Evolutionary conservation across 2,797 vertebrate genomes (phyloP).

Genomic region (Leptodactylus fallax): DNA sequence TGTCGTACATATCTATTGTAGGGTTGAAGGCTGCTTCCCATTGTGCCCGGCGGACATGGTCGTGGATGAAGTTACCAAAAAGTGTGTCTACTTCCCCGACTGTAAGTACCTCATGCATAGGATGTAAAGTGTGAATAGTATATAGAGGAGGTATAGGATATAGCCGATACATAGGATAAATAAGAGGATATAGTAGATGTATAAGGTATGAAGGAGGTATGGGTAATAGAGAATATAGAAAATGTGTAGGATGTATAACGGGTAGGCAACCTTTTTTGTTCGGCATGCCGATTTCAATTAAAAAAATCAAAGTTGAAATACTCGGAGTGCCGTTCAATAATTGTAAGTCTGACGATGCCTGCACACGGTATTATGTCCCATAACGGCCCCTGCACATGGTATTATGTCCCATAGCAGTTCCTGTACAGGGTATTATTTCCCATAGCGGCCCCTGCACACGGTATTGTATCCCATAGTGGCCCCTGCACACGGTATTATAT

Average conservation of each 20-base stretch:
- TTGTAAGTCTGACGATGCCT: too few relatives aligned
- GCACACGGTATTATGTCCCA: too few relatives aligned
- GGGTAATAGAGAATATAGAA: background rate
- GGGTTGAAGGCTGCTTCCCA: slow-evolving; percentile 94
- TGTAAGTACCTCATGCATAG: slow-evolving; percentile 79
- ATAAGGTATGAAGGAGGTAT: background rate
- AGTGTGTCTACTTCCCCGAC: slow-evolving; percentile 90
- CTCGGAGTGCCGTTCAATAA: too few relatives aligned
- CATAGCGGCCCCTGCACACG: too few relatives aligned
- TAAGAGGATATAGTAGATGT: background rate
- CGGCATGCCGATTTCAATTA: too few relatives aligned
- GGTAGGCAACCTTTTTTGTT: too few relatives aligned
- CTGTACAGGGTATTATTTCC: too few relatives aligned
- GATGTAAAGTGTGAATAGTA: background rate
- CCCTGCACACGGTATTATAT: too few relatives aligned
- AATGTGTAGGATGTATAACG: background rate
- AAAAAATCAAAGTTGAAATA: too few relatives aligned
- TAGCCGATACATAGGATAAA: background rate
- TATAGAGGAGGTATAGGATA: background rate
- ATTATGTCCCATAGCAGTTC: too few relatives aligned
- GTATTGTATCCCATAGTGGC: too few relatives aligned
- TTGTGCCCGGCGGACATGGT: slow-evolving; percentile 88
- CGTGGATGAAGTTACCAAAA: slow-evolving; percentile 91
- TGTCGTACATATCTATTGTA: slow-evolving; percentile 69
- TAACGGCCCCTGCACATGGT: too few relatives aligned